Percentiles rank a stretch among this genome's conserved stretches.
Conservation (phyloP, 2,888 invertebrate species). For the Disparrhopalites patrizii region DNA sequence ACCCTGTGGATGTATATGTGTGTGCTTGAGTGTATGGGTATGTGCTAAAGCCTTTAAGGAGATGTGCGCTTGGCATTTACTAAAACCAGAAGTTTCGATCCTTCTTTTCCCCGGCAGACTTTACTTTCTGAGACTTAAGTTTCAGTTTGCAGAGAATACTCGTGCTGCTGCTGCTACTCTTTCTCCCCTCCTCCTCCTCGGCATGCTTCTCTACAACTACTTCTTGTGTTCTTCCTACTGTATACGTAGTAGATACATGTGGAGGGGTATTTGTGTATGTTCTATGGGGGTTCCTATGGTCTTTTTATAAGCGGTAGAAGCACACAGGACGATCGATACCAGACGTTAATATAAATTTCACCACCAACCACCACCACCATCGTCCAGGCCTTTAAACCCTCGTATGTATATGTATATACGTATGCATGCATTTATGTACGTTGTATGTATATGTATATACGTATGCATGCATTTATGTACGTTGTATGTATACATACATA, state of each 20-base stretch:
- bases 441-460: neutral
- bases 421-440: neutral
- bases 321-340: constrained; percentile 12
- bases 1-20: no score
- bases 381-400: neutral
- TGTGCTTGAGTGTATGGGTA: neutral
- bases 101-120: neutral
- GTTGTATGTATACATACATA: no score
- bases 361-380: neutral
- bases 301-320: no score
- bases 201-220: no score
- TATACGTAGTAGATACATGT: no score
- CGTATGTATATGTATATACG: neutral
- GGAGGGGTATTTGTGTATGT: neutral
- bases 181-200: no score
- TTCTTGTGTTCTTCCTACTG: no score
- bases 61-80: constrained; percentile 19
- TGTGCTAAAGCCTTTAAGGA: neutral
- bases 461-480: neutral
- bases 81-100: constrained; percentile 16
- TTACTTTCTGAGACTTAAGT: no score
- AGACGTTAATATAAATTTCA: constrained; percentile 19
- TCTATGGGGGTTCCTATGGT: neutral
- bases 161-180: no score
- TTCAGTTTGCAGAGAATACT: constrained; percentile 8